phyloP scores from a whole-genome alignment of 2,113 vertebrate species.

The Pomatorhinus ruficollis region DNA sequence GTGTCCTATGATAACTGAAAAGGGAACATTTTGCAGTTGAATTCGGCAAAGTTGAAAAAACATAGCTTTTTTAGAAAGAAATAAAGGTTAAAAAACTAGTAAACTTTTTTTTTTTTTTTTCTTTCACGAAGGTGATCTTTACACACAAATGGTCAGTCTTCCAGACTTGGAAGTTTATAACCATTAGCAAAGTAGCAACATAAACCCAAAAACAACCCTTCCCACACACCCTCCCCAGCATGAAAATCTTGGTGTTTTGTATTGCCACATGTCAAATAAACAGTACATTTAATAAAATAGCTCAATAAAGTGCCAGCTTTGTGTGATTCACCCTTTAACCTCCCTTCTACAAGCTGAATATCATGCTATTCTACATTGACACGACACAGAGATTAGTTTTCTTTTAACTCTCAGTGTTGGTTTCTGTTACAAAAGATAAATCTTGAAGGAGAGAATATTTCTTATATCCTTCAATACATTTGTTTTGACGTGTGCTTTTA shows the following conservation, averaged over 20 bases:
- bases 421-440: background rate
- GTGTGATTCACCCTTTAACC: background rate
- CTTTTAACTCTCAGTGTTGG: background rate
- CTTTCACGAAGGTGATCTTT: background rate
- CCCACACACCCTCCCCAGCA: background rate
- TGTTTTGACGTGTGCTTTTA: background rate
- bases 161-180: background rate
- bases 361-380: background rate
- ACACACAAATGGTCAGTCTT: background rate
- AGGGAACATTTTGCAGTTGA: background rate
- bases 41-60: background rate
- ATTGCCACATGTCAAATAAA: background rate
- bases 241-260: background rate
- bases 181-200: background rate
- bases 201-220: background rate
- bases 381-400: background rate
- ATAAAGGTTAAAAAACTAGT: rapidly evolving
- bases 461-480: background rate
- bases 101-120: background rate
- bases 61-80: rapidly evolving
- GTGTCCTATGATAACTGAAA: background rate
- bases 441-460: background rate
- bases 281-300: background rate
- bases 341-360: background rate
- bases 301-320: background rate